A percentile compares a stretch with the other conserved stretches of the same genome.
Evolutionary conservation across 2,888 invertebrate species (phyloP).

Genomic region (Melanotus villosus): DNA sequence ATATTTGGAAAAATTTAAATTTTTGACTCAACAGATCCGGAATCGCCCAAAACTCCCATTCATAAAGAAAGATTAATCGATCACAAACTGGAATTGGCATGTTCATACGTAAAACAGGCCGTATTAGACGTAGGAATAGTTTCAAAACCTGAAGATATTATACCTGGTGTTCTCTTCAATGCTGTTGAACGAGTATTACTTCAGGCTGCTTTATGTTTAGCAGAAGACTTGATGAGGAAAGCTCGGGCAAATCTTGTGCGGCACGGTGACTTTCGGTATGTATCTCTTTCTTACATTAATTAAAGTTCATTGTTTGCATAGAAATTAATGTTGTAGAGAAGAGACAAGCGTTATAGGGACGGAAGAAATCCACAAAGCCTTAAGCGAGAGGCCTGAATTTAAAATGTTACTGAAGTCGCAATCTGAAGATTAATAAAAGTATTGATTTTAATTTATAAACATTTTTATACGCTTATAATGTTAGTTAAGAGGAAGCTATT

Average conservation of each 20-base stretch:
- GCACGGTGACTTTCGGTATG: constrained; percentile 54
- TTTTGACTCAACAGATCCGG: neutral
- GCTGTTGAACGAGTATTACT: constrained; percentile 70
- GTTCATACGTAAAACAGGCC: constrained; percentile 67
- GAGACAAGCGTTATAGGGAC: constrained; percentile 40
- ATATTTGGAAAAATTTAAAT: no score
- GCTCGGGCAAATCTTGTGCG: constrained; percentile 58
- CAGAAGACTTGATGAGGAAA: constrained; percentile 68
- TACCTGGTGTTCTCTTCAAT: constrained; percentile 66
- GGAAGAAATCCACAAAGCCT: constrained; percentile 49
- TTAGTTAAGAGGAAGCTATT: neutral
- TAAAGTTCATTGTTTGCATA: no score
- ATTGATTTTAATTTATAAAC: neutral
- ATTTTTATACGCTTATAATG: constrained; percentile 31
- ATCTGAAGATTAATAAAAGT: constrained; percentile 1
- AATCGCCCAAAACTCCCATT: neutral
- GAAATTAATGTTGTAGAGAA: constrained; percentile 46
- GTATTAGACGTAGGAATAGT: constrained; percentile 68
- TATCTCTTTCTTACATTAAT: neutral
- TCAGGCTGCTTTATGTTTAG: constrained; percentile 70
- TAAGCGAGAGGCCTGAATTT: constrained; percentile 50
- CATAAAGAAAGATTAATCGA: constrained; percentile 53
- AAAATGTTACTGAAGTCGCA: constrained; percentile 43
- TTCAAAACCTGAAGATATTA: constrained; percentile 68
- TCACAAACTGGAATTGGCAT: constrained; percentile 58